phyloP scores from a whole-genome alignment of 1,140 invertebrate genomes.

The Trichonephila clavata region DNA sequence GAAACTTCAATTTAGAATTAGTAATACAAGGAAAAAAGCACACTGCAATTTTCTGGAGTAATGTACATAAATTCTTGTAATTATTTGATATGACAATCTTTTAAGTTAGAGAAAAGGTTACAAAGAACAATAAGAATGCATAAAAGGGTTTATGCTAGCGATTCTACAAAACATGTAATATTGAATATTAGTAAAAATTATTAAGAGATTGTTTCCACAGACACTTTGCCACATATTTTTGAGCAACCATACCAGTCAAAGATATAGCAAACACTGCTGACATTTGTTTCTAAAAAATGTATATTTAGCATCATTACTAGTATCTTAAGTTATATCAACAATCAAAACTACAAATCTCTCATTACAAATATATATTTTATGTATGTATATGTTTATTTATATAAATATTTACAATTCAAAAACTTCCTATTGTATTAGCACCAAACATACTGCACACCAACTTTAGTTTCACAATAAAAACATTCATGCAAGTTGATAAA shows the following conservation, averaged over 20 bases:
- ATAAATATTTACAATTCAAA: slow-evolving; percentile 74
- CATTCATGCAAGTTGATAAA: slow-evolving; percentile 42
- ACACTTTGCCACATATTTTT: slow-evolving; percentile 73
- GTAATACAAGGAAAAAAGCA: too few species aligned
- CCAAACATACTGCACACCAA: slow-evolving; percentile 72
- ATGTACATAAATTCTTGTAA: background rate
- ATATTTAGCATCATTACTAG: slow-evolving; percentile 56
- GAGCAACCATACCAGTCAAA: slow-evolving; percentile 63
- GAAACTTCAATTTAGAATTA: too few species aligned
- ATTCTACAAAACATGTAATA: slow-evolving; percentile 28
- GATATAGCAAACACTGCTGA: slow-evolving; percentile 43
- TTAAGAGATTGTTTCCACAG: slow-evolving; percentile 72
- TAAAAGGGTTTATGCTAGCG: background rate
- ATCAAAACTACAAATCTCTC: slow-evolving; percentile 72
- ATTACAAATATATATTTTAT: slow-evolving; percentile 76
- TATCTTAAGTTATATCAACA: slow-evolving; percentile 42
- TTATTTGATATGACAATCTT: background rate
- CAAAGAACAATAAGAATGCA: slow-evolving; percentile 17
- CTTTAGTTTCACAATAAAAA: slow-evolving; percentile 49
- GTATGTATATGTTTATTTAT: slow-evolving; percentile 57
- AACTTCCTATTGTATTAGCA: slow-evolving; percentile 73
- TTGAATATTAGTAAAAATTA: slow-evolving; percentile 3
- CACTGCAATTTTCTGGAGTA: background rate
- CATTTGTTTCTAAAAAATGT: slow-evolving; percentile 67
- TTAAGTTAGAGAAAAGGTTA: background rate